Conservation (phyloP, 1,140 invertebrate genomes). For the Lepidurus apus region DNA sequence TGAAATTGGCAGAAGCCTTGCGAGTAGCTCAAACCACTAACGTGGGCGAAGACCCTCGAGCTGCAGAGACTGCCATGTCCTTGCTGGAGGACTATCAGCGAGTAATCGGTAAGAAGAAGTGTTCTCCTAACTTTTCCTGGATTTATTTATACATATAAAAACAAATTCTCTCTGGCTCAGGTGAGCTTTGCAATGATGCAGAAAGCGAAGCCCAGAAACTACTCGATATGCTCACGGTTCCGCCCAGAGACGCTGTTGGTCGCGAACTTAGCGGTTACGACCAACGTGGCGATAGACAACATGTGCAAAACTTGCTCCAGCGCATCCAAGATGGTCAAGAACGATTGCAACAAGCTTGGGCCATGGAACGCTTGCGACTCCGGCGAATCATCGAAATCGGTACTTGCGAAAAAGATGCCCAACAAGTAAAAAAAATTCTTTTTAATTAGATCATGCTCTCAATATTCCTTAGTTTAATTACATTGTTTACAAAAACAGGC, state of each 20-base stretch:
- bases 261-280: slow-evolving; percentile 61
- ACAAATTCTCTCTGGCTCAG: slow-evolving; percentile 43
- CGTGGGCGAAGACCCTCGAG: slow-evolving; percentile 30
- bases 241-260: slow-evolving; percentile 69
- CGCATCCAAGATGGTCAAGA: slow-evolving; percentile 45
- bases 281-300: slow-evolving; percentile 63
- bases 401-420: slow-evolving; percentile 67
- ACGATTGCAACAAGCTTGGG: slow-evolving; percentile 53
- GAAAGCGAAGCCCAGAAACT: slow-evolving; percentile 71
- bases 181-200: slow-evolving; percentile 59
- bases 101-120: slow-evolving; percentile 28
- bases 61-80: slow-evolving; percentile 31
- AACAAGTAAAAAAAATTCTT: slow-evolving; percentile 54
- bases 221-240: slow-evolving; percentile 69
- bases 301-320: slow-evolving; percentile 62
- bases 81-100: slow-evolving; percentile 34
- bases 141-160: slow-evolving; percentile 24
- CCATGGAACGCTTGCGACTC: slow-evolving; percentile 64
- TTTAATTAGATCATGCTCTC: not conserved
- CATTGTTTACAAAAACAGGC: slow-evolving; percentile 49
- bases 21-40: slow-evolving; percentile 28
- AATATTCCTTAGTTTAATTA: not conserved
- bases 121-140: not conserved
- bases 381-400: slow-evolving; percentile 68
- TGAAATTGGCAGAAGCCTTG: slow-evolving; percentile 31